Evolutionary conservation across 2,113 vertebrate genomes (phyloP).

Genomic region (Todiramphus saurophagus): DNA sequence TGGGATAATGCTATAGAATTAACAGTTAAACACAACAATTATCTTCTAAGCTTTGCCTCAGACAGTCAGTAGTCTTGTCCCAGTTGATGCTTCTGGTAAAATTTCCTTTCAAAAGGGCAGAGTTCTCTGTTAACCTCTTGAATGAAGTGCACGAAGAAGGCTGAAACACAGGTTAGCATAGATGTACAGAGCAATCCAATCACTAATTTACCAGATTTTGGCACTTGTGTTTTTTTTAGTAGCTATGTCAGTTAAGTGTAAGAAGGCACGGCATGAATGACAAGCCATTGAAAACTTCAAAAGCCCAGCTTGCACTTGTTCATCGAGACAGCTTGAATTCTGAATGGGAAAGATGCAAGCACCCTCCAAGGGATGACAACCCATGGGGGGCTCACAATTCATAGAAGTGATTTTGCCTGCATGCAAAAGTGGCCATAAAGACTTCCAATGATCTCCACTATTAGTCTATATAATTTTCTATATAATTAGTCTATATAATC

Average conservation of each 20-base stretch:
- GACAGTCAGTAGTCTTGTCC: background rate
- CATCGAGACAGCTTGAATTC: background rate
- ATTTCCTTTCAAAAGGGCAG: background rate
- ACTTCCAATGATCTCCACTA: constrained; percentile 51
- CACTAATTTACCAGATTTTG: background rate
- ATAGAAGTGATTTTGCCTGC: background rate
- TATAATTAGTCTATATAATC: too few species aligned
- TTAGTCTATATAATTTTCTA: too few species aligned
- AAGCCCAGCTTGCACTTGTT: background rate
- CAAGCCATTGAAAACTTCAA: background rate
- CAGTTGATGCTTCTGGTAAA: background rate
- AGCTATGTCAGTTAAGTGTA: background rate
- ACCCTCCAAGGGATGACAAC: background rate
- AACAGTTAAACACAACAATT: constrained; percentile 8
- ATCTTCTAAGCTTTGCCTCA: background rate
- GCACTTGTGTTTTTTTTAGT: background rate
- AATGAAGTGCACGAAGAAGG: background rate
- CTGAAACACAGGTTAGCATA: background rate
- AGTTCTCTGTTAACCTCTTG: background rate
- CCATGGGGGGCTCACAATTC: background rate
- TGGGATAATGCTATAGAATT: background rate
- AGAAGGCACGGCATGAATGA: background rate
- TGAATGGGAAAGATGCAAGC: background rate
- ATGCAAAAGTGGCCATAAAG: background rate
- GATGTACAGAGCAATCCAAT: background rate